A percentile compares a stretch with the other conserved stretches of the same genome.
These are phyloP conservation scores for Neuroterus valhalla DNA, from an alignment of 1,140 invertebrate species.

Conservation along the genomic window DNA sequence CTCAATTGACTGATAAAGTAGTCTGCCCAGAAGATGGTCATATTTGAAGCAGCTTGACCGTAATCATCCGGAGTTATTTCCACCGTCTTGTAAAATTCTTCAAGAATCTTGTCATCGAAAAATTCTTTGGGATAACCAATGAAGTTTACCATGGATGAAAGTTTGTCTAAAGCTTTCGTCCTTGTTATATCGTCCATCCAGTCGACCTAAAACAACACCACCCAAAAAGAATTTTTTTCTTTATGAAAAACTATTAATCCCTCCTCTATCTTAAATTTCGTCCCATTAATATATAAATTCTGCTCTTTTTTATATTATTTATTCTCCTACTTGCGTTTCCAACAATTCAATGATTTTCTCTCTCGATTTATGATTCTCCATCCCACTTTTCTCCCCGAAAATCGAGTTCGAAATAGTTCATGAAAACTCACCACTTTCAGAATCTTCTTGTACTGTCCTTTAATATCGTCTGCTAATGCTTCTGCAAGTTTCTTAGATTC, in stretches of 20 bases:
- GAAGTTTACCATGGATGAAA: conserved; percentile 83
- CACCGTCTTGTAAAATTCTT: conserved; percentile 84
- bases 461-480: conserved; percentile 81
- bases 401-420: too few species aligned
- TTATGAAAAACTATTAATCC: background rate
- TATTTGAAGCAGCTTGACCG: conserved; percentile 83
- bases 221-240: conserved; percentile 32
- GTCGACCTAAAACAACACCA: conserved; percentile 80
- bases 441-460: conserved; percentile 76
- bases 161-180: conserved; percentile 81
- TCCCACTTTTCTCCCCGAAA: too few species aligned
- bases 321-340: too few species aligned
- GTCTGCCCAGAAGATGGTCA: conserved; percentile 84
- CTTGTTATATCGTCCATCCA: conserved; percentile 93
- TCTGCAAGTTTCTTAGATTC: conserved; percentile 76
- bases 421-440: conserved; percentile 71
- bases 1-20: too few species aligned
- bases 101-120: conserved; percentile 82
- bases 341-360: too few species aligned
- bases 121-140: conserved; percentile 90
- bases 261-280: too few species aligned
- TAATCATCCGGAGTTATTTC: conserved; percentile 82
- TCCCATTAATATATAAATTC: too few species aligned
- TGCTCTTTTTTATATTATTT: too few species aligned
- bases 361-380: too few species aligned